A percentile compares a stretch with the other conserved stretches of the same genome.
phyloP scores from a whole-genome alignment of 2,888 invertebrate genomes.

The Polymixis flavicincta region DNA sequence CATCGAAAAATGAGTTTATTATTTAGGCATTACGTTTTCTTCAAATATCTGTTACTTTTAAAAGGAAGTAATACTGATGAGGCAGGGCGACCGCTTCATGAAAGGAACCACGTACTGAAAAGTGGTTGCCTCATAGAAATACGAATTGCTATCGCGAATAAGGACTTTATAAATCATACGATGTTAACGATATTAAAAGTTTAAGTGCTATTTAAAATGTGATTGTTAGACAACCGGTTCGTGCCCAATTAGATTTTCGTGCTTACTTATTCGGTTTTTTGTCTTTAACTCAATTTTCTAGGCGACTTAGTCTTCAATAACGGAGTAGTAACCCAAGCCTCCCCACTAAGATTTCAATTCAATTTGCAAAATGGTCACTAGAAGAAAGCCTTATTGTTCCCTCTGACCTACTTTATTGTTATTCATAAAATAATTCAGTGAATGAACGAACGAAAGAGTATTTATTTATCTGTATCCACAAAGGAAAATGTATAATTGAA shows the following conservation, averaged over 20 bases:
- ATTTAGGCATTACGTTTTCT: too few species aligned
- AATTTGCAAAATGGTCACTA: constrained; percentile 47
- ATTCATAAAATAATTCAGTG: constrained; percentile 32
- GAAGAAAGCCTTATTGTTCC: constrained; percentile 31
- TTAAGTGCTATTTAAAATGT: not conserved
- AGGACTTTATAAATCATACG: not conserved
- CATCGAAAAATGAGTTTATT: too few species aligned
- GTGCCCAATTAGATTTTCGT: not conserved
- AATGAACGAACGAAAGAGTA: constrained; percentile 11
- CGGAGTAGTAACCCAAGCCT: not conserved
- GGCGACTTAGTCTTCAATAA: constrained; percentile 13
- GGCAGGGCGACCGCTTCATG: too few species aligned
- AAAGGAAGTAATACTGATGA: too few species aligned
- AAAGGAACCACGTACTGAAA: too few species aligned
- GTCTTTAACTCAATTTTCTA: constrained; percentile 24
- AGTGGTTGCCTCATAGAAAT: too few species aligned
- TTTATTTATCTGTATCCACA: constrained; percentile 21
- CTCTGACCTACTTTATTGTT: constrained; percentile 38
- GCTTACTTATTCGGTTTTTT: not conserved
- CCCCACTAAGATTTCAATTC: constrained; percentile 52
- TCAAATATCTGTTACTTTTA: not conserved
- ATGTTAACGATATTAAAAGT: not conserved
- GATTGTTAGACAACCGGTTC: not conserved
- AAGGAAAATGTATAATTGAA: constrained; percentile 2
- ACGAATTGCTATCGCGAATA: not conserved